These are phyloP conservation scores for Myotis pilosus DNA, from an alignment of 2,797 vertebrate species.

Conservation along the genomic window DNA sequence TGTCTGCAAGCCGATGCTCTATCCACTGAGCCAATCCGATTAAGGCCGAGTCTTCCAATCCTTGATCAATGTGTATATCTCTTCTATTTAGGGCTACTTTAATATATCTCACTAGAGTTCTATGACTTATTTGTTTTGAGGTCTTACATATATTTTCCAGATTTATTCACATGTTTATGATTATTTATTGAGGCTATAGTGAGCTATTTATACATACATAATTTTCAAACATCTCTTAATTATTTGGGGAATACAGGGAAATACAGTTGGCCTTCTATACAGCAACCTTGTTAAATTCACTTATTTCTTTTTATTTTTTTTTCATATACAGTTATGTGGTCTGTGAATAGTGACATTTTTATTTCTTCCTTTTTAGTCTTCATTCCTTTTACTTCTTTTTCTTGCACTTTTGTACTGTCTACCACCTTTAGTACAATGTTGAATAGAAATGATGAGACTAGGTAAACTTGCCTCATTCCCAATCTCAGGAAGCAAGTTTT, in stretches of 20 bases:
- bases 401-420: not conserved
- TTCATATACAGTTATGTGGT: not conserved
- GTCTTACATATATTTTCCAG: not conserved
- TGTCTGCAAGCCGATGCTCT: too few relatives aligned
- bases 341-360: not conserved
- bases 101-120: not conserved
- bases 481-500: not conserved
- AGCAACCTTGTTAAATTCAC: not conserved
- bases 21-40: too few relatives aligned
- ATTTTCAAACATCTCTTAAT: not conserved
- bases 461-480: not conserved
- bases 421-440: not conserved
- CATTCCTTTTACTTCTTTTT: not conserved
- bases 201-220: not conserved
- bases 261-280: not conserved
- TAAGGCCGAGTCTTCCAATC: not conserved
- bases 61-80: not conserved
- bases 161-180: not conserved
- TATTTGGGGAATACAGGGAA: not conserved
- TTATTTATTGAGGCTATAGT: not conserved
- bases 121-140: not conserved
- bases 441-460: not conserved
- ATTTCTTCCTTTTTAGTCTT: not conserved
- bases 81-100: not conserved
- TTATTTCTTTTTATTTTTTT: conserved; percentile 38